A percentile compares a stretch with the other conserved stretches of the same genome.
phyloP scores from a whole-genome alignment of 2,888 invertebrate species.

The Caenorhabditis angaria region DNA sequence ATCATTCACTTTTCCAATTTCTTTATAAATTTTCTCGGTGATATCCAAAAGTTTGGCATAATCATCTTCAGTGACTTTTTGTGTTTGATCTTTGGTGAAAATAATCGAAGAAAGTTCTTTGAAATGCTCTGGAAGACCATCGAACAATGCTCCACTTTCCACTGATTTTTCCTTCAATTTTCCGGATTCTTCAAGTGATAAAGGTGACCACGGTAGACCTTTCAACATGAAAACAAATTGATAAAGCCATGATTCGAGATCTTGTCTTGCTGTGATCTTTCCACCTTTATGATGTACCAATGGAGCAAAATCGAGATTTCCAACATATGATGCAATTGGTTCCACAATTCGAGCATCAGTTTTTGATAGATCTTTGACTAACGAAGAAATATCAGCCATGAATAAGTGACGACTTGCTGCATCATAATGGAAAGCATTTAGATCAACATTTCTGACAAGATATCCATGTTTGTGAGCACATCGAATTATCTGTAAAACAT shows the following conservation, averaged over 20 bases:
- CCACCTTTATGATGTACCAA: slow-evolving; percentile 27
- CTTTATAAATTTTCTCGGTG: slow-evolving; percentile 33
- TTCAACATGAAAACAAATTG: slow-evolving; percentile 48
- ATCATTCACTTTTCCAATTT: slow-evolving; percentile 45
- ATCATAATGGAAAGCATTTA: slow-evolving; percentile 55
- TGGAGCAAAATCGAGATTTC: slow-evolving; percentile 55
- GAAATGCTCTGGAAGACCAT: slow-evolving; percentile 39
- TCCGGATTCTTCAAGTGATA: slow-evolving; percentile 30
- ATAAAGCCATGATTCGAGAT: slow-evolving; percentile 60
- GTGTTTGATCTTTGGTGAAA: background rate
- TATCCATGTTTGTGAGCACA: slow-evolving; percentile 45
- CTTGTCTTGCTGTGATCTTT: slow-evolving; percentile 36
- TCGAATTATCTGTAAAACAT: slow-evolving; percentile 28
- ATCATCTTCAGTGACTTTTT: slow-evolving; percentile 19
- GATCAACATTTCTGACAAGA: slow-evolving; percentile 44
- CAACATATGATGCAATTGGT: slow-evolving; percentile 36
- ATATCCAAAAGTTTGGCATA: slow-evolving; percentile 17
- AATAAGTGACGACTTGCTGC: slow-evolving; percentile 62
- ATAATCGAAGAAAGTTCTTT: slow-evolving; percentile 40
- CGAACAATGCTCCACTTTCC: slow-evolving; percentile 16
- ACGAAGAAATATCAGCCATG: slow-evolving; percentile 57
- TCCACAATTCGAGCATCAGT: background rate
- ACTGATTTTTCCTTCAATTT: slow-evolving; percentile 21
- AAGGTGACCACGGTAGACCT: slow-evolving; percentile 54
- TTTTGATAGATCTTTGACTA: slow-evolving; percentile 30